phyloP scores from a whole-genome alignment of 2,888 invertebrate species.

The Hirtodrosophila trivittata region DNA sequence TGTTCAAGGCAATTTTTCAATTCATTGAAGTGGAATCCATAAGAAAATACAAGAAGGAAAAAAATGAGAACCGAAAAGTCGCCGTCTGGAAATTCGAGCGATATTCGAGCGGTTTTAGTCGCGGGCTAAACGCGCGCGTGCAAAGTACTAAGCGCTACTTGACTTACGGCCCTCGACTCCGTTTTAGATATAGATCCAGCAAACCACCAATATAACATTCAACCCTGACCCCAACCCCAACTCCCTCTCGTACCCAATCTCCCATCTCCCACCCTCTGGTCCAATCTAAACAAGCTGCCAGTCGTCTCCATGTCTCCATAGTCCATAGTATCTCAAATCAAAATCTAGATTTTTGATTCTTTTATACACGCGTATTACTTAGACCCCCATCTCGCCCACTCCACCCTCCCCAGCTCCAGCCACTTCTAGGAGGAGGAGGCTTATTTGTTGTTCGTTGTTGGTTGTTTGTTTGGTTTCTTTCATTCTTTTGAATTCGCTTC shows the following conservation, averaged over 20 bases:
- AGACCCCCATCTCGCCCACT: conserved; percentile 10
- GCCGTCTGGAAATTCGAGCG: conserved; percentile 33
- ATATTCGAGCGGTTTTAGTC: conserved; percentile 50
- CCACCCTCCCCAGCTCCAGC: background rate
- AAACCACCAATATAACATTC: conserved; percentile 7
- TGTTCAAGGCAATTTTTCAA: conserved; percentile 77
- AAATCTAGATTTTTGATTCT: conserved; percentile 75
- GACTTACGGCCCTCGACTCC: conserved; percentile 56
- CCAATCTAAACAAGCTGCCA: conserved; percentile 35
- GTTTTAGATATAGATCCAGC: conserved; percentile 41
- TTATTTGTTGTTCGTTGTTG: conserved; percentile 49
- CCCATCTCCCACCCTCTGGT: conserved; percentile 1
- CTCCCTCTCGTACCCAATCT: background rate
- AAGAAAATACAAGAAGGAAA: conserved; percentile 39
- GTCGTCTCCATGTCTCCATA: conserved; percentile 25
- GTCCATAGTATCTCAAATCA: conserved; percentile 70
- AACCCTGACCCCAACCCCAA: conserved; percentile 3
- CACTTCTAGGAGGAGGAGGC: conserved; percentile 2
- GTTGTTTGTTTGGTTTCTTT: conserved; percentile 53
- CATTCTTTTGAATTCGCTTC: conserved; percentile 57
- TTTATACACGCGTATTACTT: conserved; percentile 69
- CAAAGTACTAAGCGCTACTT: conserved; percentile 65
- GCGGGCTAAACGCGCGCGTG: conserved; percentile 45
- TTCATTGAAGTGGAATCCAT: conserved; percentile 79
- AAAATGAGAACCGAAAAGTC: conserved; percentile 18